These are phyloP conservation scores for Catocala fraxini DNA, from an alignment of 2,888 invertebrate genomes.

Conservation along the genomic window DNA sequence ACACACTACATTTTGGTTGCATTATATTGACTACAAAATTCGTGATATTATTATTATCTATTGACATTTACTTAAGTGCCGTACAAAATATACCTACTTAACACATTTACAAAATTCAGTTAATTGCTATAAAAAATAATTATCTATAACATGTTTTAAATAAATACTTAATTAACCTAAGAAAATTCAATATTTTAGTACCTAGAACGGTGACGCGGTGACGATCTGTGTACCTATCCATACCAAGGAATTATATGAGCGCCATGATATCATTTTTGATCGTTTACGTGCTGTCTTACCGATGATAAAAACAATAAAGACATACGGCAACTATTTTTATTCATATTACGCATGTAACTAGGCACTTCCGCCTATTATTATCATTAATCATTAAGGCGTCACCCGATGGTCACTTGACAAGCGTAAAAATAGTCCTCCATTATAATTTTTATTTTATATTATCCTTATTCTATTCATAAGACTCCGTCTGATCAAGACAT, in stretches of 20 bases:
- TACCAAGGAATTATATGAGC: no score
- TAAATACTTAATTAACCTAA: background rate
- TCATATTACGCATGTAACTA: background rate
- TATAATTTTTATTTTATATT: constrained; percentile 19
- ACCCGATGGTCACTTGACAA: constrained; percentile 1
- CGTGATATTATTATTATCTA: constrained; percentile 25
- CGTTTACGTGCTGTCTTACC: no score
- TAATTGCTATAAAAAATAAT: background rate
- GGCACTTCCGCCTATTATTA: background rate
- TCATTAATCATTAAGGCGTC: constrained; percentile 6
- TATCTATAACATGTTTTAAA: background rate
- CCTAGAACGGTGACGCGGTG: no score
- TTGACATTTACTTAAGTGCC: constrained; percentile 21
- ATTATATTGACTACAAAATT: constrained; percentile 35
- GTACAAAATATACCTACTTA: constrained; percentile 25
- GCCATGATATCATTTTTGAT: no score
- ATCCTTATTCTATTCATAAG: constrained; percentile 67
- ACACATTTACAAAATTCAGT: constrained; percentile 1
- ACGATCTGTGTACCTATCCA: no score
- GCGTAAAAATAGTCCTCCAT: background rate
- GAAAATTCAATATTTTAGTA: no score
- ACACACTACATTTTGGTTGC: constrained; percentile 11
- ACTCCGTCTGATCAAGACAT: constrained; percentile 54
- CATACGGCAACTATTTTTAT: background rate
- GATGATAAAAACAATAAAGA: no score